phyloP scores from a whole-genome alignment of 2,113 vertebrate genomes.

The Pteruthius melanotis region DNA sequence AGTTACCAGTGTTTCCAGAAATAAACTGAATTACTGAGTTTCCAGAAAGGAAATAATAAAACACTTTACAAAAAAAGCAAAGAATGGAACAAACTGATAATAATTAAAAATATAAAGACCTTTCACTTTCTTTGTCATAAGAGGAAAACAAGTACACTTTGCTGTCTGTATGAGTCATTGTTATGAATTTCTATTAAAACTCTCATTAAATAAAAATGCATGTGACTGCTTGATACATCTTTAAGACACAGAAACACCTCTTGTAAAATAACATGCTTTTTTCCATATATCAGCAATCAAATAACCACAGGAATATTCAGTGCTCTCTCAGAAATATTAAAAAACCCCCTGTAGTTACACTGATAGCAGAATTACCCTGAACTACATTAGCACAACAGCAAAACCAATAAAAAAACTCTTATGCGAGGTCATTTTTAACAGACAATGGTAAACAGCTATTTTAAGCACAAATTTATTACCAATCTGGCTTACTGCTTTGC shows the following conservation, averaged over 20 bases:
- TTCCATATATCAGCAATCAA: not conserved
- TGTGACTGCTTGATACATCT: not conserved
- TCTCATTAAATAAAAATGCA: not conserved
- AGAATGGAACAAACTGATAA: not conserved
- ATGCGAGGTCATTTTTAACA: not conserved
- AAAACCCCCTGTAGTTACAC: accelerated
- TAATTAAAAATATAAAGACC: not conserved
- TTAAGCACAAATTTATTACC: not conserved
- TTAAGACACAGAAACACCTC: not conserved
- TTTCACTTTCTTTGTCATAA: not conserved
- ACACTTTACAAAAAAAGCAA: not conserved
- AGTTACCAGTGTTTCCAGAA: not conserved
- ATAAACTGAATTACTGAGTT: not conserved
- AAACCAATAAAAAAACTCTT: not conserved
- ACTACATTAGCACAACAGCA: not conserved
- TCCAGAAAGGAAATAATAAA: not conserved
- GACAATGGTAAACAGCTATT: not conserved
- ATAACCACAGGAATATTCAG: not conserved
- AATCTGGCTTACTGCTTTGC: not conserved
- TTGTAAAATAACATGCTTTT: not conserved
- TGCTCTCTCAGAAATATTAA: not conserved
- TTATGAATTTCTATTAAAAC: not conserved
- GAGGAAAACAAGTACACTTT: not conserved
- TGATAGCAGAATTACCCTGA: not conserved
- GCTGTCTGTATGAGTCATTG: not conserved